phyloP scores from a whole-genome alignment of 2,888 invertebrate species.

The Monochamus alternatus region DNA sequence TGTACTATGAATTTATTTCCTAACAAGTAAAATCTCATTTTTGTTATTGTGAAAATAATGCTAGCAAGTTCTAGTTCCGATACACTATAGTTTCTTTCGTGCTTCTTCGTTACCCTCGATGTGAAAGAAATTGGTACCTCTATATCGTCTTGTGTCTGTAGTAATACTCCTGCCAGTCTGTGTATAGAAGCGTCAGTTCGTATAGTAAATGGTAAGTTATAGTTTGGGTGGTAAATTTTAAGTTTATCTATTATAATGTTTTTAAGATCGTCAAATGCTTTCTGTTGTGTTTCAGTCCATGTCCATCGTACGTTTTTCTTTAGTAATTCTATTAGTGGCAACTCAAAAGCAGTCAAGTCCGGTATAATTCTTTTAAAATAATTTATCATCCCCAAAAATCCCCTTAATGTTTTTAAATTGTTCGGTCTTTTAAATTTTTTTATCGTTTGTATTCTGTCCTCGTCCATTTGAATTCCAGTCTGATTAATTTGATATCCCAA shows the following conservation, averaged over 20 bases:
- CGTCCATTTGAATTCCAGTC: constrained; percentile 22
- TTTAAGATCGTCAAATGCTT: constrained; percentile 26
- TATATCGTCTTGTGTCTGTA: not conserved
- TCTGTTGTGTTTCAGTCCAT: constrained; percentile 26
- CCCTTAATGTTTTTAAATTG: constrained; percentile 31
- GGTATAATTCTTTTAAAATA: constrained; percentile 9
- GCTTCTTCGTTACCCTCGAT: not conserved
- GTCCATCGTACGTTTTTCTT: constrained; percentile 31
- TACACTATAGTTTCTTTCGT: constrained; percentile 22
- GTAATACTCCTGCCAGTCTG: not conserved
- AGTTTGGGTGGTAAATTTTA: constrained; percentile 31
- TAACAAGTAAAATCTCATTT: constrained; percentile 29
- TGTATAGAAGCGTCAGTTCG: constrained; percentile 28
- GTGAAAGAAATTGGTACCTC: constrained; percentile 4
- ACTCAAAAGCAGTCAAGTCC: constrained; percentile 11
- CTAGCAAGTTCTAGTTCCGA: constrained; percentile 28
- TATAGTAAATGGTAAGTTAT: constrained; percentile 19
- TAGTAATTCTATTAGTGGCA: constrained; percentile 26
- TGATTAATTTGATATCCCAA: constrained; percentile 26
- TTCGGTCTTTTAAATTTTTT: constrained; percentile 28
- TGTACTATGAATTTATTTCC: constrained; percentile 32
- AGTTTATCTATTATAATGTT: constrained; percentile 16
- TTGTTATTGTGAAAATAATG: constrained; percentile 31
- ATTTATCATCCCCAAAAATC: constrained; percentile 37
- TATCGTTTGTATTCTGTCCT: constrained; percentile 25